A percentile compares a stretch with the other conserved stretches of the same genome.
Evolutionary conservation across 2,888 invertebrate genomes (phyloP).

Genomic region (Tetheella fluctuosa): DNA sequence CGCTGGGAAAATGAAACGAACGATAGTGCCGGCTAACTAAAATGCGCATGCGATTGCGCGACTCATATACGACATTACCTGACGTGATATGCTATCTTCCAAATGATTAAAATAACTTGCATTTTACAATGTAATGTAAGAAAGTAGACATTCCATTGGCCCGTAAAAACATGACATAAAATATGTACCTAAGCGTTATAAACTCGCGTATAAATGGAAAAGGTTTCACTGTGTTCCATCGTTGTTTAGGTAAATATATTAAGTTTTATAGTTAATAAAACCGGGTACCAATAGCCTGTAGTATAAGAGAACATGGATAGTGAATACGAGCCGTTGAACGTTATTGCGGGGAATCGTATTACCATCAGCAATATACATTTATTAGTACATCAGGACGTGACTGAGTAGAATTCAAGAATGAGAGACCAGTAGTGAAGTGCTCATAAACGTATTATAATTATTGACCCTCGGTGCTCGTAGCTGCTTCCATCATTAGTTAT

Average conservation of each 20-base stretch:
- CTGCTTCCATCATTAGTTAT: conserved; percentile 31
- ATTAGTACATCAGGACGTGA: conserved; percentile 25
- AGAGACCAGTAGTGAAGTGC: conserved; percentile 36
- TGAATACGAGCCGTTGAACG: conserved; percentile 11
- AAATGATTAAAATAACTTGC: background rate
- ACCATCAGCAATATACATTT: conserved; percentile 31
- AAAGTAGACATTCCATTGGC: background rate
- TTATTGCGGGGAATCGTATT: conserved; percentile 34
- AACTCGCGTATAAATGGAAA: background rate
- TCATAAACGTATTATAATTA: conserved; percentile 41
- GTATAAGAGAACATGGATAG: conserved; percentile 20
- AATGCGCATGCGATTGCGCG: background rate
- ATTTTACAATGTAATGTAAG: background rate
- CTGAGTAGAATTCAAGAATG: conserved; percentile 30
- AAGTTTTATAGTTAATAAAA: conserved; percentile 24
- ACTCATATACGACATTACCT: conserved; percentile 4
- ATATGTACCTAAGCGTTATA: background rate
- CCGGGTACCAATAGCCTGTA: conserved; percentile 23
- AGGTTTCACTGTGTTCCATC: background rate
- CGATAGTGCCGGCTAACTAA: background rate
- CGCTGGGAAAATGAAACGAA: conserved; percentile 7
- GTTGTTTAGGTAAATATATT: conserved; percentile 8
- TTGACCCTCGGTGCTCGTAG: conserved; percentile 33
- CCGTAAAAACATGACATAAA: background rate
- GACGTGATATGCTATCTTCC: background rate